Base-by-base conservation (phyloP, 2,888 invertebrate species). In the Neelides folsomi region DNA sequence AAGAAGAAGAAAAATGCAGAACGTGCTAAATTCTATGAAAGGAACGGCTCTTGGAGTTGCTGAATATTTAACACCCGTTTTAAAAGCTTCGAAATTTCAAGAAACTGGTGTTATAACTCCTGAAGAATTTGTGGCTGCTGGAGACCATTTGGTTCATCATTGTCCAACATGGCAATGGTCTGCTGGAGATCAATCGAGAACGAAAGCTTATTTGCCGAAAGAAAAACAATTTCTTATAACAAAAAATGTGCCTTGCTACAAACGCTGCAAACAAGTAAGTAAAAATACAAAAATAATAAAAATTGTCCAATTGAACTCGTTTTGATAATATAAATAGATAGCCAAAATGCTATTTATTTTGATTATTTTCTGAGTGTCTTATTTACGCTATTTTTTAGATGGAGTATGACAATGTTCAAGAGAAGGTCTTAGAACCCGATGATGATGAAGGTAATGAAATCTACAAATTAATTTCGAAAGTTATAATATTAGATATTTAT, bases 151-250 rank as follows among this genome's bases (percentile, higher is more conserved):
- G 51, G 95, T 97, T 0, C 95, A 98, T 72, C 95, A 97, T 69
- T 99, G 97, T 69, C 97, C 98, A 0, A 97, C 98, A 0, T 99
- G 98, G 98, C 89, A 93, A 68, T 99, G 98, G 98, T 83, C 88
- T 1, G 76, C 78, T 62, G 95, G 94, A 0, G 95, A 97, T 70
- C 86, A 89, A 62, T 76, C 82, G n/a, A 86, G 86, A 72, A 73
- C 80, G 20, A 88, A 92, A 67, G 73, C 85, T 1, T 97, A 94
- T 73, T 76, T 98, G 58, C 98, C 98, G 0, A 76, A 80, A 67
- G 87, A 93, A 66, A 97, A 97, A 71, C 98, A 99, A 72, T 99
- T 93, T 72, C 78, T 99, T 47, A 82, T 97, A 47, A 98, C 97
- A 1, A 80, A 87, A 62, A 97, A 94, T 78, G 94, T 99, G 15